phyloP scores from a whole-genome alignment of 2,113 vertebrate species.

The Nothoprocta perdicaria region DNA sequence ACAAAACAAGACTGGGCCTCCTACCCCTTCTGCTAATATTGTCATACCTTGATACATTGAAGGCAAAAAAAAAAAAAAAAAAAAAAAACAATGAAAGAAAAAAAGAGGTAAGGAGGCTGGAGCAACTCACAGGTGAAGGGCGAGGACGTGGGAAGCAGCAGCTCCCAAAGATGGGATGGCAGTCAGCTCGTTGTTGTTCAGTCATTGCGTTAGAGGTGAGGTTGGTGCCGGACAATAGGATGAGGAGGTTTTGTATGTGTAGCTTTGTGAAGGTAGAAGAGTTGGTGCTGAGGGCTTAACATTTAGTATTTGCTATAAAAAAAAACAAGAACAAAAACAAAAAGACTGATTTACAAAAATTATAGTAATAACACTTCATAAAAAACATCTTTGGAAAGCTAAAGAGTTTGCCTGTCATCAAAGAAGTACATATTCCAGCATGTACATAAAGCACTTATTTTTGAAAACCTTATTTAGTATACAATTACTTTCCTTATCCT shows the following conservation, averaged over 20 bases:
- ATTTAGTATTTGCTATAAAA: slow-evolving; percentile 79
- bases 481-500: not conserved
- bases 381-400: not conserved
- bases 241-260: slow-evolving; percentile 76
- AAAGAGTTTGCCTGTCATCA: not conserved
- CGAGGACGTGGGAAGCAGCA: slow-evolving; percentile 76
- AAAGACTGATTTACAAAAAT: not conserved
- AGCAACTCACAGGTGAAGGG: slow-evolving; percentile 90
- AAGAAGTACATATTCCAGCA: not conserved
- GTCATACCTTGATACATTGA: not conserved
- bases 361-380: not conserved
- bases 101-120: not conserved
- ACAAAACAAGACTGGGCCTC: not conserved
- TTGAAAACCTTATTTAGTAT: not conserved
- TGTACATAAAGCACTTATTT: not conserved
- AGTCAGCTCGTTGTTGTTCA: slow-evolving; percentile 92
- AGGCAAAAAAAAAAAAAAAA: not conserved
- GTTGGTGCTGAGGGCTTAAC: slow-evolving; percentile 84
- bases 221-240: slow-evolving; percentile 66
- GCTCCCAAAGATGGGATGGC: slow-evolving; percentile 86
- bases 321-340: slow-evolving; percentile 9
- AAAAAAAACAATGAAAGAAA: not conserved
- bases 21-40: not conserved
- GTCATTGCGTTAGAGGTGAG: slow-evolving; percentile 85
- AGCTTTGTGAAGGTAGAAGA: slow-evolving; percentile 86